phyloP scores from a whole-genome alignment of 2,113 vertebrate species.

The Paedocypris sp. region DNA sequence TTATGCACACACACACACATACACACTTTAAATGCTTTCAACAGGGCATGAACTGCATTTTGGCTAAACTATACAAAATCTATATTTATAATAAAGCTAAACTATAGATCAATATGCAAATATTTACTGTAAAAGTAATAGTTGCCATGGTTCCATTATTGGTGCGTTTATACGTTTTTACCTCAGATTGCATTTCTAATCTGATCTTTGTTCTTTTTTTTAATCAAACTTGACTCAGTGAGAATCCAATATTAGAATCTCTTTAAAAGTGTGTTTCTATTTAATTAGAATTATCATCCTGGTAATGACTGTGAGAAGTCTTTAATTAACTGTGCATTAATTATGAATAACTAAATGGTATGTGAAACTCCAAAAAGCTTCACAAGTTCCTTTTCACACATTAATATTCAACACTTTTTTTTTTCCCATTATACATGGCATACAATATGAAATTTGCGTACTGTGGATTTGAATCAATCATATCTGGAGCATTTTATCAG shows the following conservation, averaged over 20 bases:
- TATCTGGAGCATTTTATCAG: neutral
- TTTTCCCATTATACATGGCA: neutral
- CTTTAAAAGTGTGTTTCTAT: slow-evolving; percentile 46
- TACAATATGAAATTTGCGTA: neutral
- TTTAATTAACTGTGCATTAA: slow-evolving; percentile 59
- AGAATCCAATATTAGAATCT: slow-evolving; percentile 46
- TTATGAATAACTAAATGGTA: slow-evolving; percentile 61
- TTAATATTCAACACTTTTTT: neutral
- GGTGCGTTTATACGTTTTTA: neutral
- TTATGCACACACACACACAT: too few species aligned
- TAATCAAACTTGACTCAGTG: slow-evolving; percentile 33
- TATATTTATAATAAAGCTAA: too few species aligned
- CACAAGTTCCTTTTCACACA: slow-evolving; percentile 31
- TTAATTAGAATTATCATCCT: slow-evolving; percentile 58
- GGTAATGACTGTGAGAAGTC: slow-evolving; percentile 53
- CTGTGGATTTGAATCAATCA: neutral
- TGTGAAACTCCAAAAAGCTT: slow-evolving; percentile 49
- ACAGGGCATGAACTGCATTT: too few species aligned
- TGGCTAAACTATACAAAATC: too few species aligned
- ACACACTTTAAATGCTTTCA: too few species aligned
- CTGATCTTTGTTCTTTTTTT: slow-evolving; percentile 1
- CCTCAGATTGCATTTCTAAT: neutral
- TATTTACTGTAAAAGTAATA: too few species aligned
- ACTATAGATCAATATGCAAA: too few species aligned
- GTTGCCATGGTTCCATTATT: neutral